phyloP scores from a whole-genome alignment of 1,140 invertebrate genomes.

The Brachionus plicatilis region DNA sequence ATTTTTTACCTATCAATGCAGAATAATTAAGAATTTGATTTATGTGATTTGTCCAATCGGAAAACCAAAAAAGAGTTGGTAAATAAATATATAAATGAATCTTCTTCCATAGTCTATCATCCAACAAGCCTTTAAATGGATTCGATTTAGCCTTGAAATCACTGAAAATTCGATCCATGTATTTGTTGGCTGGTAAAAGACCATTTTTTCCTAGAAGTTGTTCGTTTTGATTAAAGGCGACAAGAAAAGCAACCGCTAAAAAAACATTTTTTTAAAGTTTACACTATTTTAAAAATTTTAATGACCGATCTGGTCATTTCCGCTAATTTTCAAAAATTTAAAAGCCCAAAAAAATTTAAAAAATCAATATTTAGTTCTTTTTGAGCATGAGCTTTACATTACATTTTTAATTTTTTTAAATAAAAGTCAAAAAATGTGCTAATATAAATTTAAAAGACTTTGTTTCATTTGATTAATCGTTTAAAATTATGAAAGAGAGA shows the following conservation, averaged over 20 bases:
- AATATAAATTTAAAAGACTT: no score
- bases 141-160: not conserved
- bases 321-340: no score
- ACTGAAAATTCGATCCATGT: not conserved
- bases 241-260: constrained; percentile 55
- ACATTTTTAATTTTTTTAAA: no score
- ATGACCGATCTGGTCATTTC: no score
- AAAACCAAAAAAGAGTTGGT: constrained; percentile 53
- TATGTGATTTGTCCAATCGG: constrained; percentile 48
- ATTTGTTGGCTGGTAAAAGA: constrained; percentile 51
- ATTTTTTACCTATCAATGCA: constrained; percentile 42
- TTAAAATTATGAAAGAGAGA: no score
- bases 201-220: constrained; percentile 53
- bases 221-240: constrained; percentile 55
- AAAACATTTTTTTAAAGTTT: not conserved
- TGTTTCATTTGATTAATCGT: no score
- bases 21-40: constrained; percentile 49
- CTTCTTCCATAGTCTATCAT: constrained; percentile 28
- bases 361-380: no score
- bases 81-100: constrained; percentile 26
- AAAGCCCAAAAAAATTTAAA: no score
- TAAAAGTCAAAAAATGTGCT: no score
- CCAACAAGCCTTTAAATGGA: not conserved
- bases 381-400: no score
- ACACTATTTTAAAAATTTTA: no score